phyloP scores from a whole-genome alignment of 2,113 vertebrate species.

The Elachura formosa region DNA sequence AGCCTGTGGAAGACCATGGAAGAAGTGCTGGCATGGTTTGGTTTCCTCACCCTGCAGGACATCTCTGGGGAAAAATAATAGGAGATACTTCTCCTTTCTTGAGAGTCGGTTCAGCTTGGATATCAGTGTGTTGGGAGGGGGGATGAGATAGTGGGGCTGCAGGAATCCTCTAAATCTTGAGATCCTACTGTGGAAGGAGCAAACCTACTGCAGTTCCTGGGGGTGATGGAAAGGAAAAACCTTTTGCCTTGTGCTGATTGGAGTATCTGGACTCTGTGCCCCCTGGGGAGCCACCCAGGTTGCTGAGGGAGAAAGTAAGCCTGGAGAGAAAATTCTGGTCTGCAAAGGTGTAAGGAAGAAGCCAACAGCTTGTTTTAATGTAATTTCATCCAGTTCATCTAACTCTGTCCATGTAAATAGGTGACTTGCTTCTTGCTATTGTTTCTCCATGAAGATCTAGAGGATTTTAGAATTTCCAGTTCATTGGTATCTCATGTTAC shows the following conservation, averaged over 20 bases:
- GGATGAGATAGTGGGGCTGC: neutral
- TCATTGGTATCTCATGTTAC: neutral
- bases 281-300: neutral
- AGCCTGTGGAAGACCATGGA: neutral
- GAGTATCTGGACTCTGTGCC: neutral
- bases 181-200: neutral
- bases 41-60: neutral
- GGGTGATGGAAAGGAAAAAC: neutral
- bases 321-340: neutral
- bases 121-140: too few species aligned
- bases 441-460: neutral
- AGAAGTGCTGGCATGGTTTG: neutral
- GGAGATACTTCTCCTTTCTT: neutral
- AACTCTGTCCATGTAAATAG: neutral
- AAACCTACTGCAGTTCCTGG: neutral
- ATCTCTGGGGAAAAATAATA: neutral
- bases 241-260: neutral
- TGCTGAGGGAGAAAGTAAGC: neutral
- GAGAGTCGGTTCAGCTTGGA: neutral
- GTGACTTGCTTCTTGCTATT: neutral
- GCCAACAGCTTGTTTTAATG: neutral
- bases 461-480: neutral
- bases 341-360: neutral
- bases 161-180: neutral
- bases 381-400: neutral